Base-by-base conservation (phyloP, 2,113 vertebrate genomes). In the Anoura caudifer region DNA sequence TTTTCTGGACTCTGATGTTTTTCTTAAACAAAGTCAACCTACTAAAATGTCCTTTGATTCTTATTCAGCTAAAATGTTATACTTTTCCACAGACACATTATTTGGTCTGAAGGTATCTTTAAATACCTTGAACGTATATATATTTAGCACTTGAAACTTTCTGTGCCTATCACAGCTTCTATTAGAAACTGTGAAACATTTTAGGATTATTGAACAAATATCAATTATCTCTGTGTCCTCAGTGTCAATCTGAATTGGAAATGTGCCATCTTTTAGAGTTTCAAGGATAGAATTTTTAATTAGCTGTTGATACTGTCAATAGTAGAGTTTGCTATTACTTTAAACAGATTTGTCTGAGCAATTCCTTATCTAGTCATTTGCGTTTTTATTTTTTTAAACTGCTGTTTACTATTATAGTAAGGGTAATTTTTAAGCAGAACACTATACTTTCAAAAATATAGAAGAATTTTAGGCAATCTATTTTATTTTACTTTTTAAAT, bases 211-310 rank as follows among this genome's bases (percentile, higher is more conserved):
- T 96, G 94, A 98, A 96, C 87, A 97, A 96, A 94, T 97, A 97
- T 94, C 95, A 98, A 96, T 97, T 97, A 97, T 56, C 50, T 94
- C 91, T 95, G 50, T 43, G 79, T 82, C n/a, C 36, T 94, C 63
- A 47, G 86, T 94, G 92, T 93, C 95, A 95, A 95, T 95, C 88
- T 97, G 91, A 94, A 97, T 91, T 97, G 97, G 96, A 96, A 97
- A 97, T 93, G 54, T 95, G 97, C 97, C 96, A 97, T 76, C 89
- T 97, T 96, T 97, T 97, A 97, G 83, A 97, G 96, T 93, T 96
- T 97, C 91, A 80, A 89, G 96, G 96, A 96, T 96, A 97, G 94
- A 96, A 96, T 93, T 98, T 96, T 97, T 97, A 97, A 97, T 97
- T 97, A 97, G 89, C 69, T 97, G 88, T 96, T 97, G 93, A 91